phyloP scores from a whole-genome alignment of 2,797 vertebrate genomes.

The Choloepus didactylus region DNA sequence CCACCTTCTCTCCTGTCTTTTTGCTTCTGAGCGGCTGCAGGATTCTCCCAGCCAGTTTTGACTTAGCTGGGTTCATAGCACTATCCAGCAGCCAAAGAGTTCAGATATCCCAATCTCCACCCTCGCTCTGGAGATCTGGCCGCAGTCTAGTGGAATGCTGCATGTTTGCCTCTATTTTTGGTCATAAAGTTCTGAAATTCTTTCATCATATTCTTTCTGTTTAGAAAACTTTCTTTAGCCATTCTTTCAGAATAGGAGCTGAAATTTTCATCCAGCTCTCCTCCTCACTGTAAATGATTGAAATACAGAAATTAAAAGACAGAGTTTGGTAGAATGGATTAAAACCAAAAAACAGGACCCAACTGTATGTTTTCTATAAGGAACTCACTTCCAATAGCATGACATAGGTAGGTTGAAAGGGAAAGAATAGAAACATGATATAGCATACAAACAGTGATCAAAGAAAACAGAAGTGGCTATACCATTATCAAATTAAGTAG shows the following conservation, averaged over 20 bases:
- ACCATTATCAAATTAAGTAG: background rate
- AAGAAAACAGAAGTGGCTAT: background rate
- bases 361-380: background rate
- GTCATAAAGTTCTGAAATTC: background rate
- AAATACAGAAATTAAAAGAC: background rate
- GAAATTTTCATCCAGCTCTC: background rate
- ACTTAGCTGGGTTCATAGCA: background rate
- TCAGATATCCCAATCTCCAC: too few species aligned
- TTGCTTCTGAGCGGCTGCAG: background rate
- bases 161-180: background rate
- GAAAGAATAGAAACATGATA: background rate
- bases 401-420: background rate
- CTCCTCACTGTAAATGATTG: background rate
- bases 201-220: background rate
- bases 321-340: background rate
- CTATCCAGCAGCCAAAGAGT: background rate
- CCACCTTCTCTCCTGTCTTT: background rate
- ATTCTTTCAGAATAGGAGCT: background rate
- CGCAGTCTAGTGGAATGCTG: background rate
- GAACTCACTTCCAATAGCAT: constrained; percentile 1
- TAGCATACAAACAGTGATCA: background rate
- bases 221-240: background rate
- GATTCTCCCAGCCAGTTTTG: background rate
- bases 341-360: background rate
- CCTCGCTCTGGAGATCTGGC: background rate